Conservation (phyloP, 2,797 vertebrate species). For the Buphagus erythrorhynchus region DNA sequence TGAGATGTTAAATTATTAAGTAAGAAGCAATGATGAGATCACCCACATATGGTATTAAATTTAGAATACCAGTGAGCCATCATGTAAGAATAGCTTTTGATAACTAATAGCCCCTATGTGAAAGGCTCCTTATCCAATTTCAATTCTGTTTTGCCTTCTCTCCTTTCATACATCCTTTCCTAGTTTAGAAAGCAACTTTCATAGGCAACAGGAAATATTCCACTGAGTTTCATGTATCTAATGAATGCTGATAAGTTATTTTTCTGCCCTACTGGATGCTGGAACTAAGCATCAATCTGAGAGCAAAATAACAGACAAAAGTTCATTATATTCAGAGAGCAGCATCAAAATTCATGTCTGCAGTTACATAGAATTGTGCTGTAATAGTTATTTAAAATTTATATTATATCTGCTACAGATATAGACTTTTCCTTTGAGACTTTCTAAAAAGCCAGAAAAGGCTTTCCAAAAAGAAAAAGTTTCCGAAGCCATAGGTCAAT, state of each 20-base stretch:
- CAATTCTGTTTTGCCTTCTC: slow-evolving; percentile 36
- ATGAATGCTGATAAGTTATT: slow-evolving; percentile 67
- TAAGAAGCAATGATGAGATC: not conserved
- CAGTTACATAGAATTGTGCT: slow-evolving; percentile 6
- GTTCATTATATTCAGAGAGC: slow-evolving; percentile 52
- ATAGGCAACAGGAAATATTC: slow-evolving; percentile 38
- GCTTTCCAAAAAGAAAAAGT: not conserved
- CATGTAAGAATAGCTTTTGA: slow-evolving; percentile 55
- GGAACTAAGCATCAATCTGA: slow-evolving; percentile 36
- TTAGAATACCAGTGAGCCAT: slow-evolving; percentile 4
- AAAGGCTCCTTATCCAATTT: slow-evolving; percentile 38
- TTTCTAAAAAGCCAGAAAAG: not conserved
- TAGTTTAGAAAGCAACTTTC: slow-evolving; percentile 45
- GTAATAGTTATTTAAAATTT: slow-evolving; percentile 48
- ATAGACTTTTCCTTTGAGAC: not conserved
- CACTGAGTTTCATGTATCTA: slow-evolving; percentile 39
- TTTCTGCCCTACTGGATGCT: slow-evolving; percentile 63
- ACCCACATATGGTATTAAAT: not conserved
- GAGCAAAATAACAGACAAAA: slow-evolving; percentile 42
- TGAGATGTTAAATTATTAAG: not conserved
- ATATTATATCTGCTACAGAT: slow-evolving; percentile 17
- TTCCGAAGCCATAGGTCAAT: not conserved
- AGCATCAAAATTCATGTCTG: slow-evolving; percentile 11
- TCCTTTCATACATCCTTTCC: slow-evolving; percentile 4
- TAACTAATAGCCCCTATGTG: slow-evolving; percentile 8